phyloP scores from a whole-genome alignment of 2,888 invertebrate species.

The Teleogryllus oceanicus region DNA sequence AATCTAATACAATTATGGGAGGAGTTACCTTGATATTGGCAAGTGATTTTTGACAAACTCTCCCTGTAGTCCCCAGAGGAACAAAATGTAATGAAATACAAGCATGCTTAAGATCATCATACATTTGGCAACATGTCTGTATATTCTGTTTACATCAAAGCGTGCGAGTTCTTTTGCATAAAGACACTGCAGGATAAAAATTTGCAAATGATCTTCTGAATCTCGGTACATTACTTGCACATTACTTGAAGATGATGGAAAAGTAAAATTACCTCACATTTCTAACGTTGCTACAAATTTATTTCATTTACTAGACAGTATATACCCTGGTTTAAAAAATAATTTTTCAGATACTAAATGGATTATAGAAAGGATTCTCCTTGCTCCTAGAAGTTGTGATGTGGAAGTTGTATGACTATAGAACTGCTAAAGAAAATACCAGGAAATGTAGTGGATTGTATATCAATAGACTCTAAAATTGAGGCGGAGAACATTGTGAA shows the following conservation, averaged over 20 bases:
- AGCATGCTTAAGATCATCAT: conserved; percentile 38
- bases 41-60: conserved; percentile 40
- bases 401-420: not conserved
- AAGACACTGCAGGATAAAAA: not conserved
- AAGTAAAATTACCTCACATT: not conserved
- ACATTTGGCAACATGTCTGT: conserved; percentile 31
- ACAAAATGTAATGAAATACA: conserved; percentile 37
- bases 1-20: conserved; percentile 28
- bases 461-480: not conserved
- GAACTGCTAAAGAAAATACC: not conserved
- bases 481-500: not conserved
- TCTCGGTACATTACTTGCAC: not conserved
- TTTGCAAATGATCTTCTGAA: not conserved
- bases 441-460: not conserved
- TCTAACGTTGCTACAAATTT: not conserved
- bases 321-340: not conserved
- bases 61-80: conserved; percentile 32
- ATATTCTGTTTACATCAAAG: not conserved
- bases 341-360: not conserved
- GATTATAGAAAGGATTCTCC: not conserved
- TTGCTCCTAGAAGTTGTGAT: not conserved
- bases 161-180: not conserved
- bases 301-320: not conserved
- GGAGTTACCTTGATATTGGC: conserved; percentile 36
- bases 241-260: not conserved